These are phyloP conservation scores for Ranitomeya variabilis DNA, from an alignment of 2,113 vertebrate genomes.

Conservation along the genomic window DNA sequence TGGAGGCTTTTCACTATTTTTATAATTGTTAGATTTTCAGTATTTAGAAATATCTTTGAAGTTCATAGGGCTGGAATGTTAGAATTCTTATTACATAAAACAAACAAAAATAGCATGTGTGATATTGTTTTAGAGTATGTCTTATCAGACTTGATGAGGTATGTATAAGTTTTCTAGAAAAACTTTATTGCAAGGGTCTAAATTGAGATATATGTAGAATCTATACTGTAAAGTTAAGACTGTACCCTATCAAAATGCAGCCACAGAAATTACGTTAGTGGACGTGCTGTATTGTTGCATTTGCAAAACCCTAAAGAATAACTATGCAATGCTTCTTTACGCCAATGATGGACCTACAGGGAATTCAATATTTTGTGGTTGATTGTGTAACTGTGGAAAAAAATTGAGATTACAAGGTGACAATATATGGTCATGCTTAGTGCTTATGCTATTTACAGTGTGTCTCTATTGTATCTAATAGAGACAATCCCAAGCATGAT, in stretches of 20 bases:
- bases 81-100: not conserved
- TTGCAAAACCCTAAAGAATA: too few species aligned
- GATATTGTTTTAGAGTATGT: not conserved
- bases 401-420: too few species aligned
- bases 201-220: not conserved
- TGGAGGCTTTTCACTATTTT: not conserved
- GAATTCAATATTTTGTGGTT: too few species aligned
- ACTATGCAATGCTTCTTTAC: too few species aligned
- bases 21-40: not conserved
- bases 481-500: too few species aligned
- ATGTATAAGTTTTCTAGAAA: not conserved
- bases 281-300: too few species aligned
- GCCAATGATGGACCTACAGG: too few species aligned
- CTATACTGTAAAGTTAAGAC: not conserved
- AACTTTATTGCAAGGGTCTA: not conserved
- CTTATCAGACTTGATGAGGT: not conserved
- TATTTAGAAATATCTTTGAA: not conserved
- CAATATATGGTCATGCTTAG: too few species aligned
- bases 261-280: not conserved
- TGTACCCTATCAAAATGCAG: not conserved
- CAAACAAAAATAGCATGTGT: not conserved
- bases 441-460: too few species aligned
- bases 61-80: not conserved
- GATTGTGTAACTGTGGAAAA: too few species aligned
- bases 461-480: too few species aligned